A percentile compares a stretch with the other conserved stretches of the same genome.
These are phyloP conservation scores for Drosophila ananassae DNA, from an alignment of 1,140 invertebrate species.

Conservation along the genomic window DNA sequence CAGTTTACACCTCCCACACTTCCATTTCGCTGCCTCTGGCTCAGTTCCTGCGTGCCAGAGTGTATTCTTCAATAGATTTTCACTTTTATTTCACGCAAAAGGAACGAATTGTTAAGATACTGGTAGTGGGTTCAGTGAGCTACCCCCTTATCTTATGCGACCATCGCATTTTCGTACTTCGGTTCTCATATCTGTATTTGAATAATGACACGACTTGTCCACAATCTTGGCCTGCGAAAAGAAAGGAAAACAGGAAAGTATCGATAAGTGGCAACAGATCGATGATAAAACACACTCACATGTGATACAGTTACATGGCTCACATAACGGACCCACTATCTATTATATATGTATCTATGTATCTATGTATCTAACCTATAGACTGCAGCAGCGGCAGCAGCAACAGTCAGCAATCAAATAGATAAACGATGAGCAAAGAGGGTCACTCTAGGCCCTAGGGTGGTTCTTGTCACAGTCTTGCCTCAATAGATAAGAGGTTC, in stretches of 20 bases:
- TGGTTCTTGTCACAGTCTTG: conserved; percentile 21
- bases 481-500: background rate
- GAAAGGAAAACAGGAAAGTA: conserved; percentile 6
- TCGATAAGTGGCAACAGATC: conserved; percentile 46
- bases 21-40: conserved; percentile 4
- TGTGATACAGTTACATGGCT: conserved; percentile 30
- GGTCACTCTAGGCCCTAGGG: background rate
- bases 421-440: conserved; percentile 51
- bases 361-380: background rate
- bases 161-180: conserved; percentile 20
- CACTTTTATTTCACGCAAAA: conserved; percentile 47
- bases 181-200: conserved; percentile 32
- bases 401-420: conserved; percentile 47
- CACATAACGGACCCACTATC: conserved; percentile 47
- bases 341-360: conserved; percentile 1
- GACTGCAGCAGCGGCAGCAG: conserved; percentile 13
- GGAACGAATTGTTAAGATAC: conserved; percentile 1
- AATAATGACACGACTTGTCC: conserved; percentile 40
- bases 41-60: conserved; percentile 23
- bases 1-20: conserved; percentile 1
- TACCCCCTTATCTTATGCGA: background rate
- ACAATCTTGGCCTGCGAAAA: conserved; percentile 15
- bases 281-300: conserved; percentile 41
- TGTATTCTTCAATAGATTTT: conserved; percentile 58
- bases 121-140: background rate